Conservation (phyloP, 1,140 invertebrate genomes). For the Medauroidea extradentata region DNA sequence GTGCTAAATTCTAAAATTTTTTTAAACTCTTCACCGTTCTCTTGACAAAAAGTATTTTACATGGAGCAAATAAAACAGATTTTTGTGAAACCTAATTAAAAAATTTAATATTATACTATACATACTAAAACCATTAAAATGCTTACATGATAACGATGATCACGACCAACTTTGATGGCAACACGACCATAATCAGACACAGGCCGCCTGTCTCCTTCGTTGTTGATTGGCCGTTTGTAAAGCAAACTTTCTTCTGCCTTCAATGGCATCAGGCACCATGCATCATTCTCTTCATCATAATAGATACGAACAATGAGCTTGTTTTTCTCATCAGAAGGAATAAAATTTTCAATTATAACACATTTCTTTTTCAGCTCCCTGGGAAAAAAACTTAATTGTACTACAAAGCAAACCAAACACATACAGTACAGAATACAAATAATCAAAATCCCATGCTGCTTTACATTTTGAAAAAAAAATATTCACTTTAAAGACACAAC, state of each 20-base stretch:
- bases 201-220: constrained; percentile 50
- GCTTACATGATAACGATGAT: constrained; percentile 49
- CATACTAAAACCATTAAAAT: not conserved
- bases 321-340: constrained; percentile 84
- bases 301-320: constrained; percentile 71
- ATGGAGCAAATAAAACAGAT: no score
- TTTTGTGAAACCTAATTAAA: no score
- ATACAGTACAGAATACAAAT: no score
- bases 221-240: constrained; percentile 24
- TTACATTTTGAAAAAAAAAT: no score
- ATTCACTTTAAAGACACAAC: no score
- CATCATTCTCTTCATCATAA: constrained; percentile 86
- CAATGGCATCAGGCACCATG: constrained; percentile 60
- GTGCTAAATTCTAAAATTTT: no score
- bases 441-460: no score
- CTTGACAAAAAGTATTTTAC: no score
- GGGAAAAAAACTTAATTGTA: constrained; percentile 11
- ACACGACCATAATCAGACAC: constrained; percentile 67
- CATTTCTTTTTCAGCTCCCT: constrained; percentile 69
- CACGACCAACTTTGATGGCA: constrained; percentile 52
- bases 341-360: constrained; percentile 95
- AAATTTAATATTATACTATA: no score
- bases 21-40: no score
- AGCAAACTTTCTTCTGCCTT: constrained; percentile 42
- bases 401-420: no score